Percentiles rank a stretch among this genome's conserved stretches.
Conservation (phyloP, 2,797 vertebrate genomes). For the Emys orbicularis region DNA sequence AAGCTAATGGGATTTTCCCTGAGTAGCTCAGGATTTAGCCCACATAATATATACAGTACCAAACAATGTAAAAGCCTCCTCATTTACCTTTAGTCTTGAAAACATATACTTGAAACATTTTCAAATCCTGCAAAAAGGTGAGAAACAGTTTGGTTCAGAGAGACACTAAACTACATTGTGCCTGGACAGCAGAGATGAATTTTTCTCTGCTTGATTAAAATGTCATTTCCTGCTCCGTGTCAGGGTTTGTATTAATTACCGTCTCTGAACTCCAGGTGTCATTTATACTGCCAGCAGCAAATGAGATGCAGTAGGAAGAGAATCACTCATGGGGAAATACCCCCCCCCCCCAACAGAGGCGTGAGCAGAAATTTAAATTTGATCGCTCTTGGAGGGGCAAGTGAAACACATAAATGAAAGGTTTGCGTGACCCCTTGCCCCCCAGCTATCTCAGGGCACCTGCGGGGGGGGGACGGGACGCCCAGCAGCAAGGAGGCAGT, state of each 20-base stretch:
- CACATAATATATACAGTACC: not conserved
- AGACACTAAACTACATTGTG: not conserved
- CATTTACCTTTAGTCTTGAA: rapidly evolving
- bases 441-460: too few relatives aligned
- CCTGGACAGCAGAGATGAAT: not conserved
- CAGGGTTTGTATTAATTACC: not conserved
- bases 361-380: too few relatives aligned
- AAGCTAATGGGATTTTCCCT: not conserved
- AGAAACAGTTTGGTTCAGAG: not conserved
- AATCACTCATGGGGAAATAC: not conserved
- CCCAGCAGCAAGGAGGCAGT: too few relatives aligned
- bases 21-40: not conserved
- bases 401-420: too few relatives aligned
- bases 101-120: not conserved
- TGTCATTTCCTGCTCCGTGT: not conserved
- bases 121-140: not conserved
- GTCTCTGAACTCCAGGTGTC: not conserved
- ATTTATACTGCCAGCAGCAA: not conserved
- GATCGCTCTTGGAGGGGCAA: too few relatives aligned
- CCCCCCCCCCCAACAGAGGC: not conserved
- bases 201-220: not conserved
- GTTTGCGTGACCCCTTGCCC: too few relatives aligned
- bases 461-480: too few relatives aligned
- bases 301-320: not conserved
- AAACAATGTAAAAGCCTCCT: not conserved